Conservation (phyloP, 2,113 vertebrate species). For the Atherinomorus stipes region DNA sequence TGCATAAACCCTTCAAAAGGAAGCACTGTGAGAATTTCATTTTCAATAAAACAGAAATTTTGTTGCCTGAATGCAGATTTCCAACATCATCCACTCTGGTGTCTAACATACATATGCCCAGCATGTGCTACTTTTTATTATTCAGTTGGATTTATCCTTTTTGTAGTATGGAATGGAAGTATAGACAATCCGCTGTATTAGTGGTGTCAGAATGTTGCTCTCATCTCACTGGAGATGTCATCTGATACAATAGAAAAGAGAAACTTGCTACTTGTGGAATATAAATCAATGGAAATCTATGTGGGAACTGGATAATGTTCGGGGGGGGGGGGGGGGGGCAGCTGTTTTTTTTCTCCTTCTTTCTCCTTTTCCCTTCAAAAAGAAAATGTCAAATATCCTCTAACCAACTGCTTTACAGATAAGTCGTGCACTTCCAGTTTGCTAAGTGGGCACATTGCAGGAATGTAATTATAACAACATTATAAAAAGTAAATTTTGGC, state of each 20-base stretch:
- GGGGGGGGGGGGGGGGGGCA: not conserved
- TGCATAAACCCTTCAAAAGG: conserved; percentile 7
- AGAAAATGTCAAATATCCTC: not conserved
- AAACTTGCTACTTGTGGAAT: too few species aligned
- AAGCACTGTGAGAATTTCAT: not conserved
- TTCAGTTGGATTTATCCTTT: not conserved
- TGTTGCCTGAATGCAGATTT: not conserved
- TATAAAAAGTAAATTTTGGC: too few species aligned
- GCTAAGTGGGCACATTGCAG: not conserved
- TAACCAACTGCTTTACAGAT: not conserved
- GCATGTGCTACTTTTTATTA: not conserved
- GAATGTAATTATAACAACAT: too few species aligned
- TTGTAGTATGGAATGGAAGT: not conserved
- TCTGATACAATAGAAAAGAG: not conserved
- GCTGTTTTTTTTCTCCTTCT: too few species aligned
- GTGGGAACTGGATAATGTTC: not conserved
- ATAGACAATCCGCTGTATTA: not conserved
- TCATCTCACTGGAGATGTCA: not conserved
- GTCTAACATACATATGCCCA: too few species aligned
- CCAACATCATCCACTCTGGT: not conserved
- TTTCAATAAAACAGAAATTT: conserved; percentile 1
- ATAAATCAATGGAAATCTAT: too few species aligned
- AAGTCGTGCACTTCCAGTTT: not conserved
- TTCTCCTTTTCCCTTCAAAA: not conserved
- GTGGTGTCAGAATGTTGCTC: not conserved